Percentiles rank a stretch among this genome's conserved stretches.
Evolutionary conservation across 1,140 invertebrate genomes (phyloP).

Genomic region (Capitella teleta): DNA sequence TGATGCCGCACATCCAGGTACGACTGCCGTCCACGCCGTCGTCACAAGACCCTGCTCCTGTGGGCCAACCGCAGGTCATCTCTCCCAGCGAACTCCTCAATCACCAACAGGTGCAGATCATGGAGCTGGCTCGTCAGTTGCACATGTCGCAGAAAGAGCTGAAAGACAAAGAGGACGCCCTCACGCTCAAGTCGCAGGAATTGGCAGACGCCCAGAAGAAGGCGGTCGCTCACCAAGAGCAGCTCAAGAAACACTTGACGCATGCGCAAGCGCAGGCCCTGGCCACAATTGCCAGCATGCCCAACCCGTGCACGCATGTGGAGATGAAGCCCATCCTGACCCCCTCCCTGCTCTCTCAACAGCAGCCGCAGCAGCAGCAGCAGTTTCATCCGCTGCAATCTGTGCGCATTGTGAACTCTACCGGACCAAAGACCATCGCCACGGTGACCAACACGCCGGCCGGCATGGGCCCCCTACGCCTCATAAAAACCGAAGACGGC

Average conservation of each 20-base stretch:
- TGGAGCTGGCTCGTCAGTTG: constrained; percentile 73
- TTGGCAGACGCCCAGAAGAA: constrained; percentile 1
- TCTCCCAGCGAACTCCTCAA: constrained; percentile 49
- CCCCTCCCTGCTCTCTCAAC: constrained; percentile 17
- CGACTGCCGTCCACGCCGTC: background rate
- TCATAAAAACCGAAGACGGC: no score
- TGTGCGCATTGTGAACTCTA: no score
- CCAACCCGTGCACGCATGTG: constrained; percentile 46
- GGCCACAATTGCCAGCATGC: background rate
- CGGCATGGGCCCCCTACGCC: no score
- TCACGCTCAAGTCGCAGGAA: constrained; percentile 2
- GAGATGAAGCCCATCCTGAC: constrained; percentile 43
- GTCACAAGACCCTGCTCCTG: constrained; percentile 1
- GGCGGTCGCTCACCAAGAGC: background rate
- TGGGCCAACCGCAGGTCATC: background rate
- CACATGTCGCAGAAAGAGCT: constrained; percentile 32
- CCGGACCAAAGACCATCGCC: no score
- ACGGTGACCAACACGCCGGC: no score
- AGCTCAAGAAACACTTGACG: background rate
- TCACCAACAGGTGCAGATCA: constrained; percentile 74
- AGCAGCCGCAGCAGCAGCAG: constrained; percentile 23
- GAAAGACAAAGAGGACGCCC: constrained; percentile 18
- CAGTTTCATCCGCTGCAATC: constrained; percentile 14
- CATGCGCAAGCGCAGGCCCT: background rate
- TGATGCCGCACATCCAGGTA: background rate